Evolutionary conservation across 2,888 invertebrate species (phyloP).

Genomic region (Trichogramma evanescens): DNA sequence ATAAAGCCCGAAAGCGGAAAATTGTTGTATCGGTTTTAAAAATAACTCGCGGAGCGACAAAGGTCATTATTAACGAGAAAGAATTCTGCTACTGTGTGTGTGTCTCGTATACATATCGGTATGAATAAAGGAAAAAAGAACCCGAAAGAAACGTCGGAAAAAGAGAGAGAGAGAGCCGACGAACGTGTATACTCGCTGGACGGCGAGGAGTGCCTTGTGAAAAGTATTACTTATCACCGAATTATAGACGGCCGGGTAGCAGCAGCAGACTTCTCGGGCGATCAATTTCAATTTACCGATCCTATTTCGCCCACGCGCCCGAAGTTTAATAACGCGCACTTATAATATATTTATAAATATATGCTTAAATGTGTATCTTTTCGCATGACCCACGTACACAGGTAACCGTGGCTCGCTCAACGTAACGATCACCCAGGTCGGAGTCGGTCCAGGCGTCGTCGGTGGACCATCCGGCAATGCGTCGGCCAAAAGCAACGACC

Average conservation of each 20-base stretch:
- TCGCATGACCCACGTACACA: slow-evolving; percentile 18
- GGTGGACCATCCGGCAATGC: background rate
- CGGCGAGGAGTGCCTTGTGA: background rate
- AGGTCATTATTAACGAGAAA: slow-evolving; percentile 20
- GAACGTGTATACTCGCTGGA: slow-evolving; percentile 2
- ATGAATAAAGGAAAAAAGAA: background rate
- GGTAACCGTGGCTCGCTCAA: slow-evolving; percentile 45
- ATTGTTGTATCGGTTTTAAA: slow-evolving; percentile 9
- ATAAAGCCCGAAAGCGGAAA: slow-evolving; percentile 5
- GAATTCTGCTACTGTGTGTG: background rate
- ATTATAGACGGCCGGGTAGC: no score
- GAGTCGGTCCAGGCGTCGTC: slow-evolving; percentile 30
- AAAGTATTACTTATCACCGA: no score
- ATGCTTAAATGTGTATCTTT: no score
- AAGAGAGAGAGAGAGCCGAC: background rate
- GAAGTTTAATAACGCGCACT: no score
- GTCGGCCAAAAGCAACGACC: slow-evolving; percentile 34
- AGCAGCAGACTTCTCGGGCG: no score
- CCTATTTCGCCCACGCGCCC: no score
- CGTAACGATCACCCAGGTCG: slow-evolving; percentile 43
- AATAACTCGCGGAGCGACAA: slow-evolving; percentile 6
- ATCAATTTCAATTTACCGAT: no score
- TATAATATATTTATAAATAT: no score
- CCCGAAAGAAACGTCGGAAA: background rate
- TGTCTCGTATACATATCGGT: no score